Base-by-base conservation (phyloP, 2,797 vertebrate species). In the Antennarius maculatus region DNA sequence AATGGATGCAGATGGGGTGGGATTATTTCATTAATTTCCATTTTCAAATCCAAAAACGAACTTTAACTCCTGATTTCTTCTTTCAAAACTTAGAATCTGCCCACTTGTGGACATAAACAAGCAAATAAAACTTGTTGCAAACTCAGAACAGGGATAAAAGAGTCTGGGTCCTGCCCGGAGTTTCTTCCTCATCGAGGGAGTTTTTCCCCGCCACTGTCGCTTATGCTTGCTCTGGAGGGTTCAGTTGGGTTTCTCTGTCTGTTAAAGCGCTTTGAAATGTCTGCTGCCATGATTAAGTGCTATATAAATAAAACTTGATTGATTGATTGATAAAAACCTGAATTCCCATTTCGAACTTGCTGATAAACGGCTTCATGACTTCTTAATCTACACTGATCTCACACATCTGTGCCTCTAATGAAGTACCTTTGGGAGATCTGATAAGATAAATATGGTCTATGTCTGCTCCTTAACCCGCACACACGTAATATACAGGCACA, bases 381-480 rank as follows among this genome's bases (percentile, higher is more conserved):
- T 54, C 47, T 28, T 55, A 80, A 73, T 68, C 74, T 63, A 66
- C 50, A 49, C 0, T 69, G 54, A 82, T 80, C 79, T 70, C 47
- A 52, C 58, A 78, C 70, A 80, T 75, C 77, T 82, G 69, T 53
- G 67, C 69, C 31, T n/a, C 51, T 54, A 55, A 70, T 71, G 48
- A 63, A 77, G 75, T 29, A 61, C 78, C 73, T 77, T 7, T 15
- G 61, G 61, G 61, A 74, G 17, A 51, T 64, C 51, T 14, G 62
- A 80, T 79, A 55, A 67, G 66, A 65, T 41, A 74, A 74, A 76
- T 54, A 29, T 61, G 49, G 29, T 77, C 54, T 61, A 64, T 16
- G 67, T 69, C 79, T 76, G 37, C 69, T 45, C 41, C 64, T 66
- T 16, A 55, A 29, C 7, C 34, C 46, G 4, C 49, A 57, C 3